A percentile compares a stretch with the other conserved stretches of the same genome.
These are phyloP conservation scores for Rhinophrynus dorsalis DNA, from an alignment of 2,797 vertebrate genomes.

Conservation along the genomic window DNA sequence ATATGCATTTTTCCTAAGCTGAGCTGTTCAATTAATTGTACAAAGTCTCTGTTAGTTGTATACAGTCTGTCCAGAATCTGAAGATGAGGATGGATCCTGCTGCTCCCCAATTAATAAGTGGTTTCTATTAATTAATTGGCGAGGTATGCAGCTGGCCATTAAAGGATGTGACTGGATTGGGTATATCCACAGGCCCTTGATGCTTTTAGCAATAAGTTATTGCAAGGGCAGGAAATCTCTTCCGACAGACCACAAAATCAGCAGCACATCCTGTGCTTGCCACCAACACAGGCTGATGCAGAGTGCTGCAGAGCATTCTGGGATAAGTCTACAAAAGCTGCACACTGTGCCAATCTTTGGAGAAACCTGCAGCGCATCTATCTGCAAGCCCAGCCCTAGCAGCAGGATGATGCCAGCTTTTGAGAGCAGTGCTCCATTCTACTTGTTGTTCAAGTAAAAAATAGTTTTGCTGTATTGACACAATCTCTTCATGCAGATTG, in stretches of 20 bases:
- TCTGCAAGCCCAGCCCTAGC: background rate
- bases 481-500: no score
- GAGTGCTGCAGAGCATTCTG: background rate
- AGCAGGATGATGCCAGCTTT: background rate
- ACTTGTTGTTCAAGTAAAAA: background rate
- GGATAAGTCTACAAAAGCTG: background rate
- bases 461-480: background rate
- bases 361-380: background rate
- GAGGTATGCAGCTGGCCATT: slow-evolving; percentile 25
- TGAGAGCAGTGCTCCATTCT: background rate
- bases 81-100: slow-evolving; percentile 13
- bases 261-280: slow-evolving; percentile 19
- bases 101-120: slow-evolving; percentile 42
- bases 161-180: slow-evolving; percentile 25
- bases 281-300: background rate
- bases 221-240: slow-evolving; percentile 28
- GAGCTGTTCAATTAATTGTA: no score
- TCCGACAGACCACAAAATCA: slow-evolving; percentile 38
- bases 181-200: slow-evolving; percentile 33
- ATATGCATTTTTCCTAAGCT: no score
- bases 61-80: background rate
- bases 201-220: slow-evolving; percentile 44
- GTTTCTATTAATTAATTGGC: slow-evolving; percentile 34
- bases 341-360: background rate
- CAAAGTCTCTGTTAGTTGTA: background rate